A percentile compares a stretch with the other conserved stretches of the same genome.
Evolutionary conservation across 2,113 vertebrate genomes (phyloP).

Genomic region (Origma solitaria): DNA sequence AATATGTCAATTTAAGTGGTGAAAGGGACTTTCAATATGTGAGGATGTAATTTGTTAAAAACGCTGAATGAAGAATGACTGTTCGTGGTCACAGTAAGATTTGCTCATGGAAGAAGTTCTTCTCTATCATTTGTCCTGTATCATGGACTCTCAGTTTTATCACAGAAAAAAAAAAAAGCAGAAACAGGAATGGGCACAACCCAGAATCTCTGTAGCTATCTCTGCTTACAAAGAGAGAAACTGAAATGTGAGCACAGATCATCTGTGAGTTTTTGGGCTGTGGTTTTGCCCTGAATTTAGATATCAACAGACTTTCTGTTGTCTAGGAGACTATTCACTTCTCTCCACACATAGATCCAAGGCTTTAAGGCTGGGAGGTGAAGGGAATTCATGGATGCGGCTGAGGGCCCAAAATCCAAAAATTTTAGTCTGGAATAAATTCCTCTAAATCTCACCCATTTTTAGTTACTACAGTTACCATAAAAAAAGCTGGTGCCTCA

Average conservation of each 20-base stretch:
- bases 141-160: background rate
- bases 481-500: background rate
- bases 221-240: background rate
- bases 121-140: background rate
- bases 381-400: background rate
- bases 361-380: background rate
- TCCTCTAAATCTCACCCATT: background rate
- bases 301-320: background rate
- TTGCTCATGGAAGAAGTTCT: background rate
- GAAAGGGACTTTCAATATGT: background rate
- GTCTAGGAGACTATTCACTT: background rate
- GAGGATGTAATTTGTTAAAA: background rate
- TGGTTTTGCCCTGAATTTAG: background rate
- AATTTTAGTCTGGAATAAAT: background rate
- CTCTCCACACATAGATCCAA: background rate
- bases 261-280: background rate
- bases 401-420: background rate
- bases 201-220: background rate
- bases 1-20: background rate
- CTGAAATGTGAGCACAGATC: background rate
- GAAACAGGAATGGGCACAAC: background rate
- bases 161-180: background rate
- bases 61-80: background rate
- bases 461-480: background rate
- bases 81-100: background rate